A percentile compares a stretch with the other conserved stretches of the same genome.
These are phyloP conservation scores for Rhingia rostrata DNA, from an alignment of 2,888 invertebrate species.

Conservation along the genomic window DNA sequence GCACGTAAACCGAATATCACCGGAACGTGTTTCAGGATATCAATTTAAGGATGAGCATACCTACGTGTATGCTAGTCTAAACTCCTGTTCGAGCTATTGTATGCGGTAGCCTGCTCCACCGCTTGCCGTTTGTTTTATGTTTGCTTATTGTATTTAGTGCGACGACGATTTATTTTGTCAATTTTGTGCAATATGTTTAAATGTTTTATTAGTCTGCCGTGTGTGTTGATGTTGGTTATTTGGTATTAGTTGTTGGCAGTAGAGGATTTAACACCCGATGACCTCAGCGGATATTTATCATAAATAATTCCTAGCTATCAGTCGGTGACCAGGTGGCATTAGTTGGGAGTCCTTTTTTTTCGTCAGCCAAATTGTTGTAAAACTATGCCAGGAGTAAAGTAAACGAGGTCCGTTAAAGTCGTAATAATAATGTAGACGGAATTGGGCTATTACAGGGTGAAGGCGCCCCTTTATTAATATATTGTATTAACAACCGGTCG, in stretches of 20 bases:
- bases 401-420: too few species aligned
- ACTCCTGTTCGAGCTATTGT: slow-evolving; percentile 20
- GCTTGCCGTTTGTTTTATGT: slow-evolving; percentile 65
- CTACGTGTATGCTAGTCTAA: slow-evolving; percentile 69
- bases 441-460: too few species aligned
- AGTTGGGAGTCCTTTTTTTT: too few species aligned
- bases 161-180: slow-evolving; percentile 73
- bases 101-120: neutral
- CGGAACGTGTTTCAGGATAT: slow-evolving; percentile 73
- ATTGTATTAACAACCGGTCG: too few species aligned
- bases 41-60: slow-evolving; percentile 73
- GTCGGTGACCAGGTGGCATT: slow-evolving; percentile 52
- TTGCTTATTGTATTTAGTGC: slow-evolving; percentile 74
- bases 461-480: too few species aligned
- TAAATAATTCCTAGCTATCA: slow-evolving; percentile 60
- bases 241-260: slow-evolving; percentile 21
- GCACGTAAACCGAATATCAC: slow-evolving; percentile 75
- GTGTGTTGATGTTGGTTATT: slow-evolving; percentile 56
- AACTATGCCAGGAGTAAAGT: too few species aligned
- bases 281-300: slow-evolving; percentile 64
- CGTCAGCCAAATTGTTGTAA: too few species aligned
- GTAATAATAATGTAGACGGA: too few species aligned
- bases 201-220: slow-evolving; percentile 70
- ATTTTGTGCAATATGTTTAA: slow-evolving; percentile 72
- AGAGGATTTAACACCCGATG: slow-evolving; percentile 22